phyloP scores from a whole-genome alignment of 2,113 vertebrate genomes.

The Butorides virescens region DNA sequence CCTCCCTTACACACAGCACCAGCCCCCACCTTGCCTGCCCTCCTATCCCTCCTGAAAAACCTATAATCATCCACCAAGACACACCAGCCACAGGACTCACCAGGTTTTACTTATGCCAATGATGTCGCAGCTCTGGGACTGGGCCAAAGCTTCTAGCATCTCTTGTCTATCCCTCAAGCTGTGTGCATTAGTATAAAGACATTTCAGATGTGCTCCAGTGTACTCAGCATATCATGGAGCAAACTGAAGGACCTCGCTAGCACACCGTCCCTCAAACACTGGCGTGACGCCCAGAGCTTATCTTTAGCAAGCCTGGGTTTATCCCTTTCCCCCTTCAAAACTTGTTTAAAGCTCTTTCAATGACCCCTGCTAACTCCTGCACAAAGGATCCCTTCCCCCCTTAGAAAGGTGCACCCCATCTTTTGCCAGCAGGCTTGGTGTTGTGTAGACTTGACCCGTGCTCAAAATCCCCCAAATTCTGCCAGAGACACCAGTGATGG shows the following conservation, averaged over 20 bases:
- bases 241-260: background rate
- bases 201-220: background rate
- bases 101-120: background rate
- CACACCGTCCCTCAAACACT: background rate
- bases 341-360: background rate
- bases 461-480: background rate
- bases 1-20: background rate
- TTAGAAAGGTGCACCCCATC: background rate
- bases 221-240: background rate
- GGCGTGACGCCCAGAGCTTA: background rate
- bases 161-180: background rate
- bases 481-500: too few relatives aligned
- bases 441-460: background rate
- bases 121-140: background rate
- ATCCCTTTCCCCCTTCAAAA: background rate
- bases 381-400: background rate
- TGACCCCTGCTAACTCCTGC: background rate
- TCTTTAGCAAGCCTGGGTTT: background rate
- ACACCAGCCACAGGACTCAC: background rate
- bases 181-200: background rate
- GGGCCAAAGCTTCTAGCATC: background rate
- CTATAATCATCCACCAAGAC: background rate
- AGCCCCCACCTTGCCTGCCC: background rate
- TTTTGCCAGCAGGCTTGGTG: rapidly evolving
- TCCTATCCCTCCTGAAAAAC: background rate